Evolutionary conservation across 2,888 invertebrate genomes (phyloP), one percentile per base, ranked within the genome.

Genomic region (Pedicia rivosa): DNA sequence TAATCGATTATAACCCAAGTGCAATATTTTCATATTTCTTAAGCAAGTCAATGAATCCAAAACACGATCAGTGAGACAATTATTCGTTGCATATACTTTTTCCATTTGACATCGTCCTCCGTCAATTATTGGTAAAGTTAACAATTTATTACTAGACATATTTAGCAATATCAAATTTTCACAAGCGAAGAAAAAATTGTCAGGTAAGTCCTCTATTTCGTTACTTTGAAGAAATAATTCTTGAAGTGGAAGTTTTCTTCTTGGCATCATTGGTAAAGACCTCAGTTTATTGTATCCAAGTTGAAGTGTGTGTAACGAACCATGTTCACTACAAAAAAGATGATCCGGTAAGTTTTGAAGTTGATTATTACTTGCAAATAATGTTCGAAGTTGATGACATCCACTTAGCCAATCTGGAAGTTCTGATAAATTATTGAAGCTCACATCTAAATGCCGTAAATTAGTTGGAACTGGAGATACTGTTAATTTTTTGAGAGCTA

Each of bases 321-420:
- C 74, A 35, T 79, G 70, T 57, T 82, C 78, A 48, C 78, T 78
- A 50, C 73, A 75, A 46, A 83, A 72, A 30, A 84, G 53, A 50
- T 80, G 74, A 35, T 81, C 78, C 6, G 80, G 81, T 9, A 84
- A 63, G 9, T 70, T 68, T 20, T 70, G 68, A 32, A 84, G 57
- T 30, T 68, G 65, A 51, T 86, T 86, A 55, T 82, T 78, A 46
- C 75, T 77, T 12, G 80, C 83, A 48, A 78, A 76, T 10, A 86
- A 63, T 8, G 74, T 75, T 32, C 74, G 69, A 32, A 86, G 62
- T 42, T 78, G 72, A 13, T 72, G 73, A 50, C 84, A 78, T 24
- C 74, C 73, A 9, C 75, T 74, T 29, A 80, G 62, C 84, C 84
- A 86, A 47, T 77, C 76, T 1, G 86, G 84, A 36, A 86, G 57